Percentiles rank a stretch among this genome's conserved stretches.
Conservation (phyloP, 2,797 vertebrate species). For the Manis pentadactyla region DNA sequence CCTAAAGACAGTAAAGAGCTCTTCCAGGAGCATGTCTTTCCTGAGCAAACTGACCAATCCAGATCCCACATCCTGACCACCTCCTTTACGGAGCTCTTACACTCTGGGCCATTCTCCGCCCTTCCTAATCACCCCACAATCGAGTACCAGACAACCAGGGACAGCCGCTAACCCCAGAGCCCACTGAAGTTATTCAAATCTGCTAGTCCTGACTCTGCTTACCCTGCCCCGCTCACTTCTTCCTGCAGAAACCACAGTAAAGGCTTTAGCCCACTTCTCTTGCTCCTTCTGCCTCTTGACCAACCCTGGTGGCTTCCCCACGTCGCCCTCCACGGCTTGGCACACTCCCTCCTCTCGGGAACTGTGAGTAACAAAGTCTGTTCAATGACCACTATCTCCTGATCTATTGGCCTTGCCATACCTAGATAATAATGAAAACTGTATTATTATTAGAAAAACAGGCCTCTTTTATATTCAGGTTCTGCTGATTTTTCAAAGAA, state of each 20-base stretch:
- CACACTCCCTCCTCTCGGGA: neutral
- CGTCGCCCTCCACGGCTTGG: neutral
- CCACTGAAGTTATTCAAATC: neutral
- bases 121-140: neutral
- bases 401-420: neutral
- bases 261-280: neutral
- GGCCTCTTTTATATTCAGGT: neutral
- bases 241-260: neutral
- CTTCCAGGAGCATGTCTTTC: neutral
- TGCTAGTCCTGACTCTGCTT: neutral
- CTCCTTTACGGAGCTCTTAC: neutral
- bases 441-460: neutral
- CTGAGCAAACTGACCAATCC: neutral
- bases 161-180: neutral
- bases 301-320: accelerated
- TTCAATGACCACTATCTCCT: neutral
- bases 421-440: neutral
- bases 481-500: neutral
- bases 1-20: neutral
- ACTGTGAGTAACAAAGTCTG: neutral
- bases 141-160: neutral
- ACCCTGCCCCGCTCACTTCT: neutral
- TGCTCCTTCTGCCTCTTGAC: neutral
- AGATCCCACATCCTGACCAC: neutral
- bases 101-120: neutral